phyloP scores from a whole-genome alignment of 2,888 invertebrate genomes.

The Zaprionus obscuricornis region DNA sequence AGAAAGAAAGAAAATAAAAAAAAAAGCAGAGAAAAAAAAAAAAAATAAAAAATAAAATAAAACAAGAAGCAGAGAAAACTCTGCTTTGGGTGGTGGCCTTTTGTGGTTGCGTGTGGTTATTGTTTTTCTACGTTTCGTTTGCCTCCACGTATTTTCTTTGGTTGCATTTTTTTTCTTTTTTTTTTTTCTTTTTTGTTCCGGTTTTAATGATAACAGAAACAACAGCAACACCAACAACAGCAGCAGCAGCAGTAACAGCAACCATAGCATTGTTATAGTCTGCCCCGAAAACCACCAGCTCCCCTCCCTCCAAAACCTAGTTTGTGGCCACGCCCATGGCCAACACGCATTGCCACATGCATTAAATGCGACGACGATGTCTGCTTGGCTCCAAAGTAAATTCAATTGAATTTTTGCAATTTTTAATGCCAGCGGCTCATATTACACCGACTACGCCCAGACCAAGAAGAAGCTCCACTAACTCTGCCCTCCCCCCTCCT shows the following conservation, averaged over 20 bases:
- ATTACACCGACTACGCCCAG: conserved; percentile 65
- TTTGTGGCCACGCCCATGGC: conserved; percentile 6
- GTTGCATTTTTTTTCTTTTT: conserved; percentile 69
- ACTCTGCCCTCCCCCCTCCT: background rate
- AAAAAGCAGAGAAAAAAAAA: conserved; percentile 7
- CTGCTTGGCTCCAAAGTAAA: conserved; percentile 68
- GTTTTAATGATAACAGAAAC: conserved; percentile 73
- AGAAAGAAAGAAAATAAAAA: conserved; percentile 36
- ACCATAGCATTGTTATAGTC: too few relatives aligned
- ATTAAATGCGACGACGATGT: conserved; percentile 60
- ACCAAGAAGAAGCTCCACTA: background rate
- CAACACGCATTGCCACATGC: conserved; percentile 51
- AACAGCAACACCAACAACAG: conserved; percentile 52
- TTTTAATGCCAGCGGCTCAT: conserved; percentile 69
- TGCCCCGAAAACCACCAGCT: too few relatives aligned
- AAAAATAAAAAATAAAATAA: conserved; percentile 35
- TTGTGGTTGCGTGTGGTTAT: conserved; percentile 70
- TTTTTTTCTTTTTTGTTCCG: conserved; percentile 65
- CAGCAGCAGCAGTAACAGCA: conserved; percentile 56
- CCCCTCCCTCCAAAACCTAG: too few relatives aligned
- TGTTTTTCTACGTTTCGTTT: conserved; percentile 52
- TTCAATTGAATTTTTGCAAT: conserved; percentile 79
- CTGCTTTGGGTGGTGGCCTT: conserved; percentile 63
- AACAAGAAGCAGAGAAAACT: conserved; percentile 50
- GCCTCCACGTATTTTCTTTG: conserved; percentile 65